A percentile compares a stretch with the other conserved stretches of the same genome.
phyloP scores from a whole-genome alignment of 2,113 vertebrate species.

The Podilymbus podiceps region DNA sequence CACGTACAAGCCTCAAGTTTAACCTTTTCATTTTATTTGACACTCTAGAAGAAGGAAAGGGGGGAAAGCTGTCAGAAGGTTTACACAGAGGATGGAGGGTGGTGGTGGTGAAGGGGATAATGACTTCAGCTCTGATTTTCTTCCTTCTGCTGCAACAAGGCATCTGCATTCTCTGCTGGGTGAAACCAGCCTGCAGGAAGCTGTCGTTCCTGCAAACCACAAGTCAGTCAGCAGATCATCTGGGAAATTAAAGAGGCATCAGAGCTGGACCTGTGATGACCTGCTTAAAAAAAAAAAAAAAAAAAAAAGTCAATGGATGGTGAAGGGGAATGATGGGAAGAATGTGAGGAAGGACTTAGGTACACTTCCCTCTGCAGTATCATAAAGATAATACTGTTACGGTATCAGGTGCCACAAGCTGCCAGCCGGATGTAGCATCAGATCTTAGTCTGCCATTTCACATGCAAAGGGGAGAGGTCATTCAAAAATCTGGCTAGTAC shows the following conservation, averaged over 20 bases:
- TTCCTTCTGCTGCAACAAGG: not conserved
- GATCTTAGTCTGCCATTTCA: not conserved
- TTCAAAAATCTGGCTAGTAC: not conserved
- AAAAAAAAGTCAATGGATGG: accelerated
- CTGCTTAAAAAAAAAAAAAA: not conserved
- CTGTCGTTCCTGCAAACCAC: not conserved
- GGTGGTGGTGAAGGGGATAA: not conserved
- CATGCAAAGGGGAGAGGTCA: not conserved
- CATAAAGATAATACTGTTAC: not conserved
- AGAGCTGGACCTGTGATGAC: not conserved
- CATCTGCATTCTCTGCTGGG: conserved; percentile 14
- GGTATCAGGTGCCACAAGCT: not conserved
- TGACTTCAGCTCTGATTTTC: not conserved
- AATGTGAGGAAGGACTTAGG: accelerated
- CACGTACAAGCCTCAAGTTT: not conserved
- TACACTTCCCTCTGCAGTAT: not conserved
- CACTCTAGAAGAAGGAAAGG: not conserved
- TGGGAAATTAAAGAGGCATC: not conserved
- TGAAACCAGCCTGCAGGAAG: not conserved
- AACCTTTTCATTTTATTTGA: conserved; percentile 52
- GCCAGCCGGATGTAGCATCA: not conserved
- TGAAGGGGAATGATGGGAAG: not conserved
- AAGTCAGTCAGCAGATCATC: not conserved
- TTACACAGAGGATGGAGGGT: not conserved
- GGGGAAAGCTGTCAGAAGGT: not conserved